Percentiles rank a stretch among this genome's conserved stretches.
These are phyloP conservation scores for Littorina saxatilis DNA, from an alignment of 1,140 invertebrate species.

Conservation along the genomic window DNA sequence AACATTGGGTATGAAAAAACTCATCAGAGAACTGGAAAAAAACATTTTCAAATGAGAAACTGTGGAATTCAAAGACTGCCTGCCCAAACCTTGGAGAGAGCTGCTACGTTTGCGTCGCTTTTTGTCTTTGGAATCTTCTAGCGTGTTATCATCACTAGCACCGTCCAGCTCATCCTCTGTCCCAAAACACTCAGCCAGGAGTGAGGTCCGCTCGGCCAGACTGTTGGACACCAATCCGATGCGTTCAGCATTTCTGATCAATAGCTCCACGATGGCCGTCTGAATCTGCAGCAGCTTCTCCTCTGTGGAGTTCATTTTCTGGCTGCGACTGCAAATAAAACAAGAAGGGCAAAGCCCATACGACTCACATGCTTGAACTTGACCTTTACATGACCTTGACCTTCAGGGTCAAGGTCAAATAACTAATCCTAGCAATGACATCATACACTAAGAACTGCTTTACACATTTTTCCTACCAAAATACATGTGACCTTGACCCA, in stretches of 20 bases:
- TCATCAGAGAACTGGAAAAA: no score
- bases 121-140: conserved; percentile 70
- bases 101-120: conserved; percentile 82
- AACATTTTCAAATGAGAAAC: no score
- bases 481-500: no score
- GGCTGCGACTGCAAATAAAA: conserved; percentile 64
- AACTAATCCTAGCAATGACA: no score
- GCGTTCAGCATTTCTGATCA: conserved; percentile 85
- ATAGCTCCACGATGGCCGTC: conserved; percentile 79
- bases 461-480: no score
- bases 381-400: no score
- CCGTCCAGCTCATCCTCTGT: conserved; percentile 71
- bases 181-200: conserved; percentile 67
- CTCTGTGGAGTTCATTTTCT: conserved; percentile 75
- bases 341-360: no score
- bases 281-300: conserved; percentile 70
- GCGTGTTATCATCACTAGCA: conserved; percentile 60
- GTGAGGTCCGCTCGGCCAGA: conserved; percentile 75
- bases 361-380: no score
- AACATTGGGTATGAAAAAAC: no score
- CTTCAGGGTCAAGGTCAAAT: no score
- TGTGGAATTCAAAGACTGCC: no score
- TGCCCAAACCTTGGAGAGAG: conserved; percentile 84
- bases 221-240: conserved; percentile 84
- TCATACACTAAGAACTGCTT: no score